Percentiles rank a stretch among this genome's conserved stretches.
phyloP scores from a whole-genome alignment of 1,140 invertebrate species.

The Scaptomyza graminum region DNA sequence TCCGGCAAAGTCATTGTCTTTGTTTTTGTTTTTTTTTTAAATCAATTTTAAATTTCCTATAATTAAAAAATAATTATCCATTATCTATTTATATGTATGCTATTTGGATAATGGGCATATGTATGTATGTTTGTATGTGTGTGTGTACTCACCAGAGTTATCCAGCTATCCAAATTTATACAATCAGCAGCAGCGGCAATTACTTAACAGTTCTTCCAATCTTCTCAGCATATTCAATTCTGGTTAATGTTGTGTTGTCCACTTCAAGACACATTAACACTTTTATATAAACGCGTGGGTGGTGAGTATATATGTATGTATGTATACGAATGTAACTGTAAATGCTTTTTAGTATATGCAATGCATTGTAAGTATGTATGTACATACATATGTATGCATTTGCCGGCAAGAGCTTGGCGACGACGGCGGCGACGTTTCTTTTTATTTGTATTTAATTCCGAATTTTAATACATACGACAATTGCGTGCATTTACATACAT shows the following conservation, averaged over 20 bases:
- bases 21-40: background rate
- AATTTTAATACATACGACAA: too few relatives aligned
- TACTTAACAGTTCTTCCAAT: constrained; percentile 25
- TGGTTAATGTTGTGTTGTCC: constrained; percentile 19
- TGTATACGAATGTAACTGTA: background rate
- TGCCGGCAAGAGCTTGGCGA: constrained; percentile 1
- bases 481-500: background rate
- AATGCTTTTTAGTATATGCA: background rate
- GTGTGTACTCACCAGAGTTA: constrained; percentile 28
- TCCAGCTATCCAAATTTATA: constrained; percentile 31
- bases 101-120: background rate
- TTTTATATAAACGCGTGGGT: too few relatives aligned
- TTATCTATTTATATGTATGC: too few relatives aligned
- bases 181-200: constrained; percentile 27
- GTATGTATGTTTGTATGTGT: background rate
- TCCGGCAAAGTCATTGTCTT: constrained; percentile 3
- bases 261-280: constrained; percentile 4
- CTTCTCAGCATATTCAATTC: constrained; percentile 33
- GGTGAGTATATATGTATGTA: too few relatives aligned
- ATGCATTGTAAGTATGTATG: constrained; percentile 1
- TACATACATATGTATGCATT: background rate
- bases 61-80: too few relatives aligned
- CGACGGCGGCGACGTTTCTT: constrained; percentile 4
- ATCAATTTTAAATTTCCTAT: too few relatives aligned
- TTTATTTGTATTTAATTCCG: constrained; percentile 6